A percentile compares a stretch with the other conserved stretches of the same genome.
These are phyloP conservation scores for Otolemur crassicaudatus DNA, from an alignment of 2,797 vertebrate species.

Conservation along the genomic window DNA sequence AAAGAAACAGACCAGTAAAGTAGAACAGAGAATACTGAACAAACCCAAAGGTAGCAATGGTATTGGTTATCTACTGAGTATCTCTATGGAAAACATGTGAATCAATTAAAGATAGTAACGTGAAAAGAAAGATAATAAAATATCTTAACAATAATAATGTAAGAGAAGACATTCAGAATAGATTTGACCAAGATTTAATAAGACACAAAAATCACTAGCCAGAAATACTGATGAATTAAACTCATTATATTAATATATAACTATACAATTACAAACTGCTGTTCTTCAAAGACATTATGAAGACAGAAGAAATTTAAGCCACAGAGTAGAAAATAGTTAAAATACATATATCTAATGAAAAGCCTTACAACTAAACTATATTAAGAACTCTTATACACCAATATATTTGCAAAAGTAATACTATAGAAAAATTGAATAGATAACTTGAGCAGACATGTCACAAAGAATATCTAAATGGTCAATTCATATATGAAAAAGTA, in stretches of 20 bases:
- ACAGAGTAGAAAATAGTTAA: not conserved
- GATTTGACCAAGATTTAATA: not conserved
- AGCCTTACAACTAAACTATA: not conserved
- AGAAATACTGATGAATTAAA: not conserved
- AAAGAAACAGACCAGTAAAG: not conserved
- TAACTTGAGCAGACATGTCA: not conserved
- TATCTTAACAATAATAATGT: not conserved
- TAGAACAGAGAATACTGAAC: not conserved
- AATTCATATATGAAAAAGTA: not conserved
- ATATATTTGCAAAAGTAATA: not conserved
- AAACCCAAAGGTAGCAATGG: not conserved
- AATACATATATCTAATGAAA: not conserved
- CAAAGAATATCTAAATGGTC: not conserved
- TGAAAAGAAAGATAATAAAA: not conserved
- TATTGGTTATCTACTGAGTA: not conserved
- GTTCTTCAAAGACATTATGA: not conserved
- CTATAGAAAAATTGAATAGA: not conserved
- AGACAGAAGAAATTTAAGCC: not conserved
- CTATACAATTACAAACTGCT: not conserved
- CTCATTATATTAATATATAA: not conserved
- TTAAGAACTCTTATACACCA: not conserved
- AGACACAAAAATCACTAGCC: not conserved
- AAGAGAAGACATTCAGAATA: not conserved
- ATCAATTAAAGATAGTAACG: not conserved
- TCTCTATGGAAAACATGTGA: not conserved